Conservation (phyloP, 2,797 vertebrate genomes). For the Mormyrops attenuatus region DNA sequence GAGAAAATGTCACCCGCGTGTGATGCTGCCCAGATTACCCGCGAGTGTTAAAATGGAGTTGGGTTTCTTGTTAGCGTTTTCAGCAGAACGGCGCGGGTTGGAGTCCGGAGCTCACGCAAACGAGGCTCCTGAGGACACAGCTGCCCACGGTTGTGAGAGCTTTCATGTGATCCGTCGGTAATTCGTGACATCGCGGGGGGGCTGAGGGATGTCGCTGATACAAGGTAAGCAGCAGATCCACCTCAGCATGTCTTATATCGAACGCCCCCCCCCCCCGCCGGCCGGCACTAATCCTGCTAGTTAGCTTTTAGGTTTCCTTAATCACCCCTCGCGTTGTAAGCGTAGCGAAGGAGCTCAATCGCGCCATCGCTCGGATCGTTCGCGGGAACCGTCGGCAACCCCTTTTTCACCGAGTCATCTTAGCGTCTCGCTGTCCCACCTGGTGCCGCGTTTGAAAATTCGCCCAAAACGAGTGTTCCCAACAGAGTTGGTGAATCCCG, state of each 20-base stretch:
- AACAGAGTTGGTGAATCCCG: neutral
- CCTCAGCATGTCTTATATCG: neutral
- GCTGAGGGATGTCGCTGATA: neutral
- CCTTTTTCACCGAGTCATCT: neutral
- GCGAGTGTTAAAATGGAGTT: neutral
- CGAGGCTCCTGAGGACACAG: neutral
- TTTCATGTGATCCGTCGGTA: neutral
- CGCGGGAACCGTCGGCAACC: neutral
- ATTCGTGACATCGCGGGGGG: neutral
- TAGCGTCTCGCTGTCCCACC: neutral
- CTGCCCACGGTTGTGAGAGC: neutral
- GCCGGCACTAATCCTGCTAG: neutral
- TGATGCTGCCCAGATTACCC: neutral
- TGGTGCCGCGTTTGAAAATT: neutral
- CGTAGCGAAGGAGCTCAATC: neutral
- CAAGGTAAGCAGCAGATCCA: neutral
- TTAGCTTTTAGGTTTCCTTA: neutral
- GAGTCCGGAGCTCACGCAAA: neutral
- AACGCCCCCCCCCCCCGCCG: neutral
- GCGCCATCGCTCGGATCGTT: neutral
- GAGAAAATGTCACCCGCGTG: neutral
- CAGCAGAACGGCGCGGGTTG: neutral
- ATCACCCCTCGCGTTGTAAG: neutral
- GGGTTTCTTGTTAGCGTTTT: neutral
- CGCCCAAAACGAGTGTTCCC: neutral